phyloP scores from a whole-genome alignment of 2,797 vertebrate genomes.

The Coregonus sp. region DNA sequence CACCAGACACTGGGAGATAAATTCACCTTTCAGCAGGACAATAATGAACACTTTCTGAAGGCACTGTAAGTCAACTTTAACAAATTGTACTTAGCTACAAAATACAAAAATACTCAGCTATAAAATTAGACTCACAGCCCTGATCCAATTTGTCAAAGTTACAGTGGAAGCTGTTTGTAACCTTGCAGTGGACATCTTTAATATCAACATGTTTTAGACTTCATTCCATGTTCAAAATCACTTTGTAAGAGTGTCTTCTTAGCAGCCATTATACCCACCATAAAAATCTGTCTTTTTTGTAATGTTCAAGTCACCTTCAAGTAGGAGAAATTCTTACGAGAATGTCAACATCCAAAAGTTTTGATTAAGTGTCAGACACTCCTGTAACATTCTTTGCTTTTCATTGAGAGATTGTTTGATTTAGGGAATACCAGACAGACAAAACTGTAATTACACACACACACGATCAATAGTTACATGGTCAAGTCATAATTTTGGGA shows the following conservation, averaged over 20 bases:
- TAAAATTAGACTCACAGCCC: background rate
- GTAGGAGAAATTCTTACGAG: background rate
- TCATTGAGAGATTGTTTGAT: background rate
- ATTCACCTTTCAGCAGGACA: too few relatives aligned
- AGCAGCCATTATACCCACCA: background rate
- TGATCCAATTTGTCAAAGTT: background rate
- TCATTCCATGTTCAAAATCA: too few relatives aligned
- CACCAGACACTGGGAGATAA: too few relatives aligned
- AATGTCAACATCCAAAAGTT: background rate
- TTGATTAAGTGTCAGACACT: background rate
- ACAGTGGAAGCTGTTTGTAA: background rate
- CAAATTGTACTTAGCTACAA: too few relatives aligned
- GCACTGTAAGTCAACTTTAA: too few relatives aligned
- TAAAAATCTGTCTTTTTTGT: background rate
- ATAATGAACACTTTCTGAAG: too few relatives aligned
- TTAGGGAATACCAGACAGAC: background rate
- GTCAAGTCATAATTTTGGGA: slow-evolving; percentile 3
- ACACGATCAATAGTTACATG: background rate
- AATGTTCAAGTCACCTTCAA: too few relatives aligned
- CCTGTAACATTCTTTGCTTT: background rate
- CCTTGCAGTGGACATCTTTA: background rate
- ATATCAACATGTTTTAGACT: background rate
- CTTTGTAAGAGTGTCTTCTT: background rate
- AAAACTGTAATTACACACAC: background rate
- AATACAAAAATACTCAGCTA: background rate